Conservation (phyloP, 2,113 vertebrate genomes). For the Tachycineta bicolor region DNA sequence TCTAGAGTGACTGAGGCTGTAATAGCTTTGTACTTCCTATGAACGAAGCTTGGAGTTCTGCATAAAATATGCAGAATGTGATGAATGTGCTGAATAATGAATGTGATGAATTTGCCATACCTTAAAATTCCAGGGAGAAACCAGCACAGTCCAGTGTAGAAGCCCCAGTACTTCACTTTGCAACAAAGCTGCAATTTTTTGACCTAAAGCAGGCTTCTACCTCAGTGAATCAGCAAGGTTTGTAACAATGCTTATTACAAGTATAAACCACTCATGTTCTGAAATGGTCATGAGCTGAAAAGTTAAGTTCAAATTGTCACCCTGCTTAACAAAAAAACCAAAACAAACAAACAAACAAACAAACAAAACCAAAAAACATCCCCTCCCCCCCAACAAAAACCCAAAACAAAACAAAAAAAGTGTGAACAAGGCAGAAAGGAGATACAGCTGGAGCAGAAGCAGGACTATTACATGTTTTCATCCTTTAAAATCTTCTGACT, state of each 20-base stretch:
- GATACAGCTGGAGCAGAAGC: not conserved
- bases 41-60: not conserved
- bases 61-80: not conserved
- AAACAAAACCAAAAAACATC: not conserved
- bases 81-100: not conserved
- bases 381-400: too few relatives aligned
- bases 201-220: not conserved
- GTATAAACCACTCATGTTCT: not conserved
- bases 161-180: not conserved
- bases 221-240: not conserved
- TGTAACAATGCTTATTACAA: not conserved
- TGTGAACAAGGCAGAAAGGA: not conserved
- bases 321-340: not conserved
- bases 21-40: not conserved
- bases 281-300: not conserved
- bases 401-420: not conserved
- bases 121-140: not conserved
- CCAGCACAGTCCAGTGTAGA: not conserved
- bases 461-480: not conserved
- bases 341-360: too few relatives aligned
- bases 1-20: not conserved
- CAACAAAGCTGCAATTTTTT: not conserved
- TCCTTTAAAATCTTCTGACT: not conserved
- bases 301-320: not conserved
- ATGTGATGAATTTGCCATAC: not conserved